Evolutionary conservation across 2,113 vertebrate genomes (phyloP).

Genomic region (Heterocephalus glaber): DNA sequence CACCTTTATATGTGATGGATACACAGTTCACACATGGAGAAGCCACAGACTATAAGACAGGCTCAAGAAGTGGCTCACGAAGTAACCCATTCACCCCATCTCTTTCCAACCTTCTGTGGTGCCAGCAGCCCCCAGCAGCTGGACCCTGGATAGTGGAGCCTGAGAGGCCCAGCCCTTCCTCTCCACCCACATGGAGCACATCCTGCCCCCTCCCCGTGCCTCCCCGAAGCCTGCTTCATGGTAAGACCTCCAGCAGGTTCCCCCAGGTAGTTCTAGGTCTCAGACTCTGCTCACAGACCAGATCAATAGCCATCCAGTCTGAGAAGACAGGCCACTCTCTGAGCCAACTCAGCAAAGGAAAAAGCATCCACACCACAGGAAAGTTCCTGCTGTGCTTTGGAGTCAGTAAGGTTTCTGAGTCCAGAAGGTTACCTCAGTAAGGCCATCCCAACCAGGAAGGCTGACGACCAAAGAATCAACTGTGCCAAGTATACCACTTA

Average conservation of each 20-base stretch:
- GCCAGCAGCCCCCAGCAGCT: slow-evolving; percentile 92
- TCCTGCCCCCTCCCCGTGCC: slow-evolving; percentile 91
- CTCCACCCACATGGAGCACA: slow-evolving; percentile 90
- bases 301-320: slow-evolving; percentile 41
- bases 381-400: not conserved
- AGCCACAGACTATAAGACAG: slow-evolving; percentile 30
- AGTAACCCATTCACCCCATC: slow-evolving; percentile 78
- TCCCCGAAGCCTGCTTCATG: slow-evolving; percentile 92
- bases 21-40: not conserved
- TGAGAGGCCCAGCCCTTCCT: slow-evolving; percentile 93
- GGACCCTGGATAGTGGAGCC: slow-evolving; percentile 95
- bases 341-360: slow-evolving; percentile 53
- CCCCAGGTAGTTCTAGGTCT: slow-evolving; percentile 58
- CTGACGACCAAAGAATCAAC: slow-evolving; percentile 62
- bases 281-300: slow-evolving; percentile 41
- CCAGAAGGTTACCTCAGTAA: slow-evolving; percentile 46
- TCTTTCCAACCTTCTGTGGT: slow-evolving; percentile 89
- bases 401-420: slow-evolving; percentile 33
- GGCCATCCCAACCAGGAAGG: slow-evolving; percentile 5
- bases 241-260: slow-evolving; percentile 85
- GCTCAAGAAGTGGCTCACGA: slow-evolving; percentile 32
- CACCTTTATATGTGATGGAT: not conserved
- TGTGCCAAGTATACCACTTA: slow-evolving; percentile 30
- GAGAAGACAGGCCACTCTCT: slow-evolving; percentile 65
- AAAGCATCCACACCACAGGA: not conserved